These are phyloP conservation scores for Epirrhoe tristata DNA, from an alignment of 2,888 invertebrate genomes.

Conservation along the genomic window DNA sequence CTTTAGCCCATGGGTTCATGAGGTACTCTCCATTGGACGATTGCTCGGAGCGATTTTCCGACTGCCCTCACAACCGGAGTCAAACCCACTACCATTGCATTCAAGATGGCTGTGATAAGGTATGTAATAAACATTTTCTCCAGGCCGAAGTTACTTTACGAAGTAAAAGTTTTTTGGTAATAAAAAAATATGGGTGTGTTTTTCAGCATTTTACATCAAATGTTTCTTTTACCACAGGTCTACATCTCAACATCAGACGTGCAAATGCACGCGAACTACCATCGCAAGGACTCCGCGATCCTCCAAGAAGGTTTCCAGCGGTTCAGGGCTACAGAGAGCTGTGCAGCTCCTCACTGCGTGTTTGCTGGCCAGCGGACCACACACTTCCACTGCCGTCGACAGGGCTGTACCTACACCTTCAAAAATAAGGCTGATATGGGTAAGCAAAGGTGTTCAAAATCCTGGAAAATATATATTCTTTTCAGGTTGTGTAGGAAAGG, in stretches of 20 bases:
- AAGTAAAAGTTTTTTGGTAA: too few species aligned
- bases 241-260: slow-evolving; percentile 99
- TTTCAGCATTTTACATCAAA: too few species aligned
- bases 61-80: slow-evolving; percentile 96
- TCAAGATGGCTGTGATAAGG: slow-evolving; percentile 96
- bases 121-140: slow-evolving; percentile 40
- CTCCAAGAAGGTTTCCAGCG: slow-evolving; percentile 99
- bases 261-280: slow-evolving; percentile 99
- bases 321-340: slow-evolving; percentile 98
- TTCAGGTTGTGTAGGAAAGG: too few species aligned
- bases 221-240: slow-evolving; percentile 78
- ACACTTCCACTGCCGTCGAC: slow-evolving; percentile 97
- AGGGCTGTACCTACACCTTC: slow-evolving; percentile 97
- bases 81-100: slow-evolving; percentile 99
- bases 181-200: too few species aligned
- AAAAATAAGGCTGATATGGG: slow-evolving; percentile 99
- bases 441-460: slow-evolving; percentile 75
- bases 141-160: too few species aligned
- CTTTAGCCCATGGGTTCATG: slow-evolving; percentile 97
- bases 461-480: too few species aligned
- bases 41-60: slow-evolving; percentile 93
- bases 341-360: slow-evolving; percentile 95
- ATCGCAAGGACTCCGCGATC: slow-evolving; percentile 98
- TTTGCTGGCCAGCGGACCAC: slow-evolving; percentile 98
- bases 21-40: slow-evolving; percentile 98